Percentiles rank a stretch among this genome's conserved stretches.
These are phyloP conservation scores for Neosilurus hyrtlii DNA, from an alignment of 2,797 vertebrate genomes.

Conservation along the genomic window DNA sequence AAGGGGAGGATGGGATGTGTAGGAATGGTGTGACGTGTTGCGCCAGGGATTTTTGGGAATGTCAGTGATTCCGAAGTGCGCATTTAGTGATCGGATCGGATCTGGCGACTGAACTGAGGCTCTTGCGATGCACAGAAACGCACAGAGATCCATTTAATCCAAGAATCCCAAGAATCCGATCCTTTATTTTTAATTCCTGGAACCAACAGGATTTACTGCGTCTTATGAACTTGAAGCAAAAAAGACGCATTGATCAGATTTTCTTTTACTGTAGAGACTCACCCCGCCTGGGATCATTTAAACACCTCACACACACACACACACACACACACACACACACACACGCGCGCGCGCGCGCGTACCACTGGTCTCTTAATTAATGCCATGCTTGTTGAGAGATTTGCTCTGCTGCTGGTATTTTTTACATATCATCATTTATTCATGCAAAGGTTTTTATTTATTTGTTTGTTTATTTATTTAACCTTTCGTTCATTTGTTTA, in stretches of 20 bases:
- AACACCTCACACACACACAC: not conserved
- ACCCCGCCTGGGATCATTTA: not conserved
- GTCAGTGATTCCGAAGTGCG: conserved; percentile 17
- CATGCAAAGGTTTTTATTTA: too few species aligned
- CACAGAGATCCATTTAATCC: not conserved
- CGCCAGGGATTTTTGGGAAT: not conserved
- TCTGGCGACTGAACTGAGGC: not conserved
- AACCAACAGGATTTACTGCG: not conserved
- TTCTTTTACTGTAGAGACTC: too few species aligned
- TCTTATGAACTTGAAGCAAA: not conserved
- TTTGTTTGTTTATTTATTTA: too few species aligned
- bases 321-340: not conserved
- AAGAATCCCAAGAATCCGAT: not conserved
- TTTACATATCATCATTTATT: too few species aligned
- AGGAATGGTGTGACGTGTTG: conserved; percentile 26
- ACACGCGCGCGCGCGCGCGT: not conserved
- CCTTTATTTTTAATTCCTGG: not conserved
- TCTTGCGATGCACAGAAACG: not conserved
- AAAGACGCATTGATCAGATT: not conserved
- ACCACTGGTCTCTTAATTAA: too few species aligned
- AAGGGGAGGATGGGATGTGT: not conserved
- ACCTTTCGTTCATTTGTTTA: not conserved
- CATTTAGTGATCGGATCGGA: not conserved
- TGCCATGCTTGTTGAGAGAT: not conserved
- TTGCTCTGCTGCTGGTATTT: not conserved